These are phyloP conservation scores for Drosophila paramelanica DNA, from an alignment of 2,888 invertebrate species.

Conservation along the genomic window DNA sequence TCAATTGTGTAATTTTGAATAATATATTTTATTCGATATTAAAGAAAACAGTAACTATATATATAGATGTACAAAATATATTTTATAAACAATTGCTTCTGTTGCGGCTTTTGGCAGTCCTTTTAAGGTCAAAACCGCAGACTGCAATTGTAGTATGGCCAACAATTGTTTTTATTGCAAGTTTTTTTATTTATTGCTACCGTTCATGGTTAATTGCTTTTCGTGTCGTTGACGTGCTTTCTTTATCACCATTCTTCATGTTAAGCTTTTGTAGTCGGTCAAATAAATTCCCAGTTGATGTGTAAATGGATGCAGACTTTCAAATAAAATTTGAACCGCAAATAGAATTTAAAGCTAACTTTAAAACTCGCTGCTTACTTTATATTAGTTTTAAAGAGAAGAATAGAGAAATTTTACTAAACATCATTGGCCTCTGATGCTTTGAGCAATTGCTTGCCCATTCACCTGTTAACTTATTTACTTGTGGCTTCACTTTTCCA, in stretches of 20 bases:
- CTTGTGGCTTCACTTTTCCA: neutral
- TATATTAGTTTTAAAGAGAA: too few relatives aligned
- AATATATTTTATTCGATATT: too few relatives aligned
- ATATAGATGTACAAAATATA: neutral
- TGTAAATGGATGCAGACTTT: constrained; percentile 8
- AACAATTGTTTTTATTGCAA: constrained; percentile 15
- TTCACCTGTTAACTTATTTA: constrained; percentile 10
- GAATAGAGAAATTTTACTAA: too few relatives aligned
- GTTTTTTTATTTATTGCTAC: neutral
- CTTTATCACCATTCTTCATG: constrained; percentile 14
- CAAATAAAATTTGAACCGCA: too few relatives aligned
- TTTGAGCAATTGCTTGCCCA: neutral
- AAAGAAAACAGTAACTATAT: too few relatives aligned
- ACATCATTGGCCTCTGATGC: too few relatives aligned
- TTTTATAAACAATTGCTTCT: neutral
- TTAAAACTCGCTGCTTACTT: too few relatives aligned
- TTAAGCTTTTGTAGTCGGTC: constrained; percentile 10
- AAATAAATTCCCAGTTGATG: constrained; percentile 20
- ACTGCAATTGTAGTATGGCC: constrained; percentile 22
- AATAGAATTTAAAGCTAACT: too few relatives aligned
- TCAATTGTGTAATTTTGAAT: too few relatives aligned
- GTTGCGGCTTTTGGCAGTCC: constrained; percentile 15
- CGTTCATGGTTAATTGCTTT: constrained; percentile 34
- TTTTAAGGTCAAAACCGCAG: constrained; percentile 20
- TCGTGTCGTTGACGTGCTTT: constrained; percentile 23